Evolutionary conservation across 2,888 invertebrate species (phyloP).

Genomic region (Platycheirus rosarum): DNA sequence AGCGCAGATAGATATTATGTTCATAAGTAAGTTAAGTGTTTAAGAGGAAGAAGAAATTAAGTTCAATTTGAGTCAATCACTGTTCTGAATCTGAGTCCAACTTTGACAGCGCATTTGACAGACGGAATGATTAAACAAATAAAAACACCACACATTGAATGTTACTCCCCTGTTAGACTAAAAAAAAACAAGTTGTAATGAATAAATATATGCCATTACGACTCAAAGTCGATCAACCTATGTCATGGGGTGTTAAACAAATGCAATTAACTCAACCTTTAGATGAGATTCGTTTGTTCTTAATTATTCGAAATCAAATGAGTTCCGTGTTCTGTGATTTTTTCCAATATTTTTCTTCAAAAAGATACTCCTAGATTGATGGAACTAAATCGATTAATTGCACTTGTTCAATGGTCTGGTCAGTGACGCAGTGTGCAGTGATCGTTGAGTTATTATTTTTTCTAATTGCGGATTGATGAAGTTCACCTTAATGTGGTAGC

Average conservation of each 20-base stretch:
- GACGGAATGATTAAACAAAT: slow-evolving; percentile 46
- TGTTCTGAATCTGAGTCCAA: slow-evolving; percentile 74
- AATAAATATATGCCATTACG: slow-evolving; percentile 15
- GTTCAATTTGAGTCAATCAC: slow-evolving; percentile 79
- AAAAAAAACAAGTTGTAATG: slow-evolving; percentile 37
- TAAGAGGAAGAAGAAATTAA: slow-evolving; percentile 79
- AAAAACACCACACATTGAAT: slow-evolving; percentile 40
- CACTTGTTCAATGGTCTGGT: neutral
- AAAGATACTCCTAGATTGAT: neutral
- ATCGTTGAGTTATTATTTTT: slow-evolving; percentile 18
- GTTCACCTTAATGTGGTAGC: slow-evolving; percentile 55
- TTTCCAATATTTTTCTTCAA: slow-evolving; percentile 9
- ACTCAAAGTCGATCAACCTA: slow-evolving; percentile 49
- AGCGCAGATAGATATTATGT: slow-evolving; percentile 63
- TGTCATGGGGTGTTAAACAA: slow-evolving; percentile 44
- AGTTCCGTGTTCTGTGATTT: slow-evolving; percentile 41
- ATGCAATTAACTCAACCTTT: slow-evolving; percentile 72
- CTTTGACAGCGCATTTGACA: slow-evolving; percentile 74
- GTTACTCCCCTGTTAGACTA: slow-evolving; percentile 15
- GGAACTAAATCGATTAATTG: slow-evolving; percentile 23
- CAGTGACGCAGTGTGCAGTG: slow-evolving; percentile 4
- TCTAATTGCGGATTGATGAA: slow-evolving; percentile 32
- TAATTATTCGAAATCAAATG: slow-evolving; percentile 15
- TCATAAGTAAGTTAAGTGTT: slow-evolving; percentile 77
- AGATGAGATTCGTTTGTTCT: slow-evolving; percentile 41